Evolutionary conservation across 2,797 vertebrate genomes (phyloP).

Genomic region (Galago senegalensis): DNA sequence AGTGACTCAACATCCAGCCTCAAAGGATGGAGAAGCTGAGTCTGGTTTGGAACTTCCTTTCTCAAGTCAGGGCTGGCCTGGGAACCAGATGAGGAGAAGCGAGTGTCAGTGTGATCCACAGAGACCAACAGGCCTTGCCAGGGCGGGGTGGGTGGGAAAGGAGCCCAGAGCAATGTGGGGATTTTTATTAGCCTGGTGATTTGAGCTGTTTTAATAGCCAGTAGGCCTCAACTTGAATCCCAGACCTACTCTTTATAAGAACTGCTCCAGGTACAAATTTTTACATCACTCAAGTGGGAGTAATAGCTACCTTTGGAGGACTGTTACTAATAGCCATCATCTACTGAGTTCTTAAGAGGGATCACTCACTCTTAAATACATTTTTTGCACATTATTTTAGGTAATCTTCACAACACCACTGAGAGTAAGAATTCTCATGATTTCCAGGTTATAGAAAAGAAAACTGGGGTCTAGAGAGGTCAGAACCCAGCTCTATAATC

Average conservation of each 20-base stretch:
- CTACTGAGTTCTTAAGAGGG: neutral
- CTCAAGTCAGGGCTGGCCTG: slow-evolving; percentile 4
- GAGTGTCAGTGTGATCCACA: neutral
- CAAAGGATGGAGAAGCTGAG: slow-evolving; percentile 62
- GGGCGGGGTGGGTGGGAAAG: neutral
- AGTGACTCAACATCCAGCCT: slow-evolving; percentile 75
- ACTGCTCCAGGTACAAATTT: neutral
- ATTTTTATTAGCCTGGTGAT: neutral
- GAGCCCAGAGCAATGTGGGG: neutral
- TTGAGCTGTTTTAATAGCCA: neutral
- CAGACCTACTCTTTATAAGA: neutral
- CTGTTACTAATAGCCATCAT: no score
- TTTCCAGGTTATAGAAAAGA: neutral
- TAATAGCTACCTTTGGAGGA: neutral
- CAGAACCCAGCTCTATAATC: accelerated
- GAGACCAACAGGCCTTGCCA: neutral
- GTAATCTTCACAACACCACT: neutral
- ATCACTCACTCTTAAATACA: neutral
- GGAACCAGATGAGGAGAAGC: neutral
- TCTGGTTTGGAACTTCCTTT: slow-evolving; percentile 70
- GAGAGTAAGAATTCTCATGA: no score
- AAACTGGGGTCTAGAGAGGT: no score
- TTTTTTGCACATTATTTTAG: neutral
- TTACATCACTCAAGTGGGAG: neutral
- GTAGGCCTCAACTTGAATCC: neutral